These are phyloP conservation scores for Gymnosoma rotundatum DNA, from an alignment of 2,888 invertebrate genomes.

Conservation along the genomic window DNA sequence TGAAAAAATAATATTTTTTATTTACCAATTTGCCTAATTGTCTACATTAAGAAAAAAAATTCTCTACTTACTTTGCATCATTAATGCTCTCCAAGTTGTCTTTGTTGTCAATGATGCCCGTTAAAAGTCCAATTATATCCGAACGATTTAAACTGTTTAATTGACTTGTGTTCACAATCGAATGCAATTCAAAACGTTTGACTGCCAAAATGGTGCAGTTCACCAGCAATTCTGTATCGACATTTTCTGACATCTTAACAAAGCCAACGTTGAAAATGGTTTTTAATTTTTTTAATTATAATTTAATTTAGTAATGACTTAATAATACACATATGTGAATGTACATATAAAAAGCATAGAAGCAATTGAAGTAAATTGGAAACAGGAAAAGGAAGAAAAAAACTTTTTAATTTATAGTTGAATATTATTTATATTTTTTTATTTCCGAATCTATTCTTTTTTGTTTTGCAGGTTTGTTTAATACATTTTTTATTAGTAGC, in stretches of 20 bases:
- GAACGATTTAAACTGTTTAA: constrained; percentile 78
- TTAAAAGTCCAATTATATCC: constrained; percentile 75
- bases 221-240: constrained; percentile 76
- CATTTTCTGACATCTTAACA: constrained; percentile 77
- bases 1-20: not conserved
- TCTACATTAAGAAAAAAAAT: not conserved
- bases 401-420: not conserved
- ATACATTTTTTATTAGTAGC: no score
- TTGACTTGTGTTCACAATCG: constrained; percentile 77
- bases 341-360: no score
- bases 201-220: constrained; percentile 74
- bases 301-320: constrained; percentile 22
- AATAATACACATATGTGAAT: not conserved
- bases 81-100: constrained; percentile 78
- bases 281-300: not conserved
- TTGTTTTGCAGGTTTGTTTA: no score
- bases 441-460: no score
- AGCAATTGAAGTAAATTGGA: not conserved
- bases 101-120: constrained; percentile 79
- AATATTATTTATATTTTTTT: not conserved
- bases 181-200: constrained; percentile 78
- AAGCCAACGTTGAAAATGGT: not conserved
- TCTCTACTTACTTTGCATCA: constrained; percentile 78
- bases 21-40: not conserved
- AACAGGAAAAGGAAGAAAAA: not conserved